phyloP scores from a whole-genome alignment of 92 coral and sea anemone species.

The Virgularia gustaviana region DNA sequence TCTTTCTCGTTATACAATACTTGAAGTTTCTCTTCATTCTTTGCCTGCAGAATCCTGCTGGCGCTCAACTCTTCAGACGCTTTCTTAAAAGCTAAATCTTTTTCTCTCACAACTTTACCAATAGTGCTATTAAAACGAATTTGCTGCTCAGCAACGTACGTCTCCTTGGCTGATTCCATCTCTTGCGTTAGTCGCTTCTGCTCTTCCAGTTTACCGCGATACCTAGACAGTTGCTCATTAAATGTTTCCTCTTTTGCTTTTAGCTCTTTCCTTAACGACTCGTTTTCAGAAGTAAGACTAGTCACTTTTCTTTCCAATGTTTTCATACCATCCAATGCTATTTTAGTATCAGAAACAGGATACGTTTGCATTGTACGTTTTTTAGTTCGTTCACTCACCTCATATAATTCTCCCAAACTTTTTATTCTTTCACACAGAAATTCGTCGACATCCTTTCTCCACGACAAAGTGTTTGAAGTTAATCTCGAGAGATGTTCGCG shows the following conservation, averaged over 20 bases:
- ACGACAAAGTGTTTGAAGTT: neutral
- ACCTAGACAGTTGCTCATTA: conserved; percentile 19
- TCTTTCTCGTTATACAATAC: conserved; percentile 60
- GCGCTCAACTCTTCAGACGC: conserved; percentile 62
- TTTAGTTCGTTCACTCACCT: neutral
- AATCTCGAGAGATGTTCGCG: conserved; percentile 3
- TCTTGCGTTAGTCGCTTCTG: conserved; percentile 34
- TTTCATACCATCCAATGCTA: conserved; percentile 65
- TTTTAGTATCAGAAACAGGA: neutral
- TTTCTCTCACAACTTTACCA: conserved; percentile 73
- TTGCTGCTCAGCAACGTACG: conserved; percentile 84
- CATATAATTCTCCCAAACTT: neutral
- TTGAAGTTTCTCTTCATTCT: conserved; percentile 53
- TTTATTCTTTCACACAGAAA: neutral
- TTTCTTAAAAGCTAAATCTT: conserved; percentile 66
- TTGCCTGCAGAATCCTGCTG: conserved; percentile 39
- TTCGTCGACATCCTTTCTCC: conserved; percentile 17
- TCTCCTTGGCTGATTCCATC: conserved; percentile 40
- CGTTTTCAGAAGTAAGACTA: conserved; percentile 25
- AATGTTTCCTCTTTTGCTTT: conserved; percentile 24
- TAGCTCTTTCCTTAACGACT: conserved; percentile 16
- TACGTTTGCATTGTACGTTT: neutral
- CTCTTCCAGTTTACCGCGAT: conserved; percentile 17
- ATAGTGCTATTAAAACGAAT: conserved; percentile 84
- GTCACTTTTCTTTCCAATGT: conserved; percentile 25